phyloP scores from a whole-genome alignment of 2,888 invertebrate genomes.

The Callyntrura sp. region DNA sequence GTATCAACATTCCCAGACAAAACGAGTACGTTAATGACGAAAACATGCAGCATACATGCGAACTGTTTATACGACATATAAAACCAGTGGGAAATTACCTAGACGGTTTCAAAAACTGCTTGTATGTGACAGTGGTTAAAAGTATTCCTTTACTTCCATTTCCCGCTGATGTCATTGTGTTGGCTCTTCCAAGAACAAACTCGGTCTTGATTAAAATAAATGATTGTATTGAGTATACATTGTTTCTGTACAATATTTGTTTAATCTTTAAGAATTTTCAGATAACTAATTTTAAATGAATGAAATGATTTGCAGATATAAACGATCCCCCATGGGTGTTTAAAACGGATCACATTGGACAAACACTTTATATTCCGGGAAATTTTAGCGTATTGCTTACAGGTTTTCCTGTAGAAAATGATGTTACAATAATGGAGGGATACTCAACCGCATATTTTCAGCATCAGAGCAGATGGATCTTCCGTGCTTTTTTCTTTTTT shows the following conservation, averaged over 20 bases:
- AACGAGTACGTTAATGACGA: conserved; percentile 37
- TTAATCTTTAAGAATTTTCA: no score
- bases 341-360: conserved; percentile 67
- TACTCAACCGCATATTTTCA: conserved; percentile 46
- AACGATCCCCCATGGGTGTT: conserved; percentile 47
- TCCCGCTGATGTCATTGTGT: conserved; percentile 53
- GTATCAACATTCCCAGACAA: conserved; percentile 4
- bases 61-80: conserved; percentile 79
- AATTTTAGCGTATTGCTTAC: conserved; percentile 78
- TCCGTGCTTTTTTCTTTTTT: conserved; percentile 48
- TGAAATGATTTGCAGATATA: background rate
- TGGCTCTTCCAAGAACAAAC: conserved; percentile 61
- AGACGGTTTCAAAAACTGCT: conserved; percentile 74
- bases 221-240: no score
- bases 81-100: conserved; percentile 69
- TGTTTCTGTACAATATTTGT: no score
- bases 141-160: conserved; percentile 73
- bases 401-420: conserved; percentile 50
- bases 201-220: conserved; percentile 53
- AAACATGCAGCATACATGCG: conserved; percentile 51
- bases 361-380: conserved; percentile 80
- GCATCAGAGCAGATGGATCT: conserved; percentile 3
- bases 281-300: no score
- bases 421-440: conserved; percentile 54
- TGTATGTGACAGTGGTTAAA: conserved; percentile 72